These are phyloP conservation scores for Acrobasis repandana DNA, from an alignment of 2,888 invertebrate genomes.

Conservation along the genomic window DNA sequence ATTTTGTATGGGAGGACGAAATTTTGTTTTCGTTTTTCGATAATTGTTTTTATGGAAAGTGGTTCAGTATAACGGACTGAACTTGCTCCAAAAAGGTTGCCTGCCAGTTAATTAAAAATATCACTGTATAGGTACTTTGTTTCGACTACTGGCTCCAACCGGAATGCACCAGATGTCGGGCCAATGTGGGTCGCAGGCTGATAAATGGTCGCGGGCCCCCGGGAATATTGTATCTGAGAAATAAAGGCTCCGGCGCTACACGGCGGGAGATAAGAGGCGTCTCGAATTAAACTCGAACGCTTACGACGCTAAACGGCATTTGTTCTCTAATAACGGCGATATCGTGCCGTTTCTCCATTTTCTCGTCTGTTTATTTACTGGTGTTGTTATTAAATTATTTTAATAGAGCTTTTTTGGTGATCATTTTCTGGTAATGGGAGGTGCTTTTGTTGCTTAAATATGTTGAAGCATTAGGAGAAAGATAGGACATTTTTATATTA, in stretches of 20 bases:
- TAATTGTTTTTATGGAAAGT: no score
- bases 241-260: constrained; percentile 51
- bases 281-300: constrained; percentile 48
- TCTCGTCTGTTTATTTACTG: constrained; percentile 12
- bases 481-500: no score
- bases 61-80: no score
- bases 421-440: neutral
- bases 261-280: constrained; percentile 50
- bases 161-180: constrained; percentile 52
- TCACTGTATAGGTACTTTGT: no score
- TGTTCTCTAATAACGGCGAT: constrained; percentile 21
- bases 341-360: constrained; percentile 16
- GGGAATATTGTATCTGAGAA: constrained; percentile 57
- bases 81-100: no score
- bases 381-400: constrained; percentile 14
- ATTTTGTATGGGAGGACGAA: no score
- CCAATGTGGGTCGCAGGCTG: constrained; percentile 70
- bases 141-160: neutral
- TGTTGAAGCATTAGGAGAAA: no score
- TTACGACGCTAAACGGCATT: constrained; percentile 28
- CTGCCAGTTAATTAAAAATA: no score
- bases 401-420: neutral
- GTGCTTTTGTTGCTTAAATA: constrained; percentile 1
- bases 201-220: constrained; percentile 66
- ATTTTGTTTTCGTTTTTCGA: no score